Evolutionary conservation across 1,140 invertebrate genomes (phyloP), one percentile per base, ranked within the genome.

Genomic region (Drosophila navojoa): DNA sequence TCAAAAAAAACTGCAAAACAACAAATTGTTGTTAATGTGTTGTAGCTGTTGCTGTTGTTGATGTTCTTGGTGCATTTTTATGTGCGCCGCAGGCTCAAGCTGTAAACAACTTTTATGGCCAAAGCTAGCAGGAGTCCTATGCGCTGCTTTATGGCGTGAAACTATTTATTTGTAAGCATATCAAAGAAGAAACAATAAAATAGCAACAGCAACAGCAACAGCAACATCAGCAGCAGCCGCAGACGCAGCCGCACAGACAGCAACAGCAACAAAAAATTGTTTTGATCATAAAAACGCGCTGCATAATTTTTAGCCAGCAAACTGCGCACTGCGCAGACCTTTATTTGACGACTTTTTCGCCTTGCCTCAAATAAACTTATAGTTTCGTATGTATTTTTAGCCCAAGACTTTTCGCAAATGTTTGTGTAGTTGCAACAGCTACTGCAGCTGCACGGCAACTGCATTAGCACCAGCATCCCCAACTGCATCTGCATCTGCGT

Each of bases 161-260:
- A 89, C 82, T 87, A 87, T 87, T 87, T 87, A 89, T 87, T 87
- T 87, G 84, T 82, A 74, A 89, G 82, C 84, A 71, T 86, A 87
- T 87, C 84, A 89, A 82, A 87, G 76, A 73, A 82, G 84, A 79
- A 60, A 73, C 78, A 76, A 71, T 59, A 75, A 55, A 63, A 62
- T 35, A 27, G 44, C 67, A 59, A 40, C 59, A 49, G 6, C 71
- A 61, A 25, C 53, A 52, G 42, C n/a, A 53, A 60, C 60, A 27
- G 2, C 19, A 19, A 2, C 19, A 19, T 1, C 19, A 19, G 2
- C 19, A 22, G 19, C 19, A 22, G 19, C 19, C 2, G 19, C 19
- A 22, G 19, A 1, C 1, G 42, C 57, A 52, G 19, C 19, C 1
- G 19, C 19, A 62, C 35, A 27, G 44, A 40, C 59, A 49, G 10